A percentile compares a stretch with the other conserved stretches of the same genome.
These are phyloP conservation scores for Dasysyrphus albostriatus DNA, from an alignment of 2,888 invertebrate genomes.

Conservation along the genomic window DNA sequence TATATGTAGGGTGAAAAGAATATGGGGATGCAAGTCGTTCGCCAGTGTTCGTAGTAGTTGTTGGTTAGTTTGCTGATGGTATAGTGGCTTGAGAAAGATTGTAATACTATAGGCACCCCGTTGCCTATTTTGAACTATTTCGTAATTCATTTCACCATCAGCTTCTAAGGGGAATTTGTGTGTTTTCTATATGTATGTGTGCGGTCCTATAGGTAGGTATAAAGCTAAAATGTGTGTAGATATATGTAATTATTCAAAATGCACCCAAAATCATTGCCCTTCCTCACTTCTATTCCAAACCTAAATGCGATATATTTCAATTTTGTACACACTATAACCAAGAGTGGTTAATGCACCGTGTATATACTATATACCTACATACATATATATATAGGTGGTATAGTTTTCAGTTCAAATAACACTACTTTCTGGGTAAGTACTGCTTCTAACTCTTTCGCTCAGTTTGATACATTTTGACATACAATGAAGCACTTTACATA, in stretches of 20 bases:
- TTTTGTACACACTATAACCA: slow-evolving; percentile 17
- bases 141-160: slow-evolving; percentile 53
- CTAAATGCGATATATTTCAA: slow-evolving; percentile 25
- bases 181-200: background rate
- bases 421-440: slow-evolving; percentile 37
- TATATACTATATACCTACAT: background rate
- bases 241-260: slow-evolving; percentile 65
- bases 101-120: slow-evolving; percentile 43
- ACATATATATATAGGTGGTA: background rate
- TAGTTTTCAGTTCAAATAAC: slow-evolving; percentile 59
- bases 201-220: background rate
- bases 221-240: background rate
- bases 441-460: slow-evolving; percentile 19
- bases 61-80: background rate
- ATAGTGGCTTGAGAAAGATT: slow-evolving; percentile 11
- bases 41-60: background rate
- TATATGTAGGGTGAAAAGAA: background rate
- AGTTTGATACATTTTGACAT: slow-evolving; percentile 44
- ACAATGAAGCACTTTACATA: slow-evolving; percentile 6
- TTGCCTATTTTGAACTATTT: slow-evolving; percentile 45
- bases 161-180: slow-evolving; percentile 3
- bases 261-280: slow-evolving; percentile 40
- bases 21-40: background rate
- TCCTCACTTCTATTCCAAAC: background rate
- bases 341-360: slow-evolving; percentile 50